A percentile compares a stretch with the other conserved stretches of the same genome.
These are phyloP conservation scores for Nasonia longicornis DNA, from an alignment of 1,140 invertebrate genomes.

Conservation along the genomic window DNA sequence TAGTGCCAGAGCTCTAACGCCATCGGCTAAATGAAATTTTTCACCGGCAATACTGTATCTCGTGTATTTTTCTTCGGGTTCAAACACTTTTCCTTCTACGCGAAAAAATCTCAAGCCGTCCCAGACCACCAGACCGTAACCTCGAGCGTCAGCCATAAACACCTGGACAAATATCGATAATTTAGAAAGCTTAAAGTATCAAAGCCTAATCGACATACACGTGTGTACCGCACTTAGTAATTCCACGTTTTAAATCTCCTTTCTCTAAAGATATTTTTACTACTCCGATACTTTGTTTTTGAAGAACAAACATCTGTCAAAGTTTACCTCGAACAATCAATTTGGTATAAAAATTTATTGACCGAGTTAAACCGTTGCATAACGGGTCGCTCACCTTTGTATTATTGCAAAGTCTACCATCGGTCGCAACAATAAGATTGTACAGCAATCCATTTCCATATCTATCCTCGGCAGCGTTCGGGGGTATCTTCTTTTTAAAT, in stretches of 20 bases:
- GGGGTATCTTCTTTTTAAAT: constrained; percentile 59
- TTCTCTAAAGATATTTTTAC: too few species aligned
- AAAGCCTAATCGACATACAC: too few species aligned
- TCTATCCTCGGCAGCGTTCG: constrained; percentile 48
- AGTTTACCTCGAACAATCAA: too few species aligned
- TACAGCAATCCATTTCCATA: constrained; percentile 26
- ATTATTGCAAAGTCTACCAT: constrained; percentile 10
- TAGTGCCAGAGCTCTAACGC: neutral
- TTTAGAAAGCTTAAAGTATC: neutral
- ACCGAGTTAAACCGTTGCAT: too few species aligned
- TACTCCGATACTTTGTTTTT: too few species aligned
- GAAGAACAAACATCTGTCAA: constrained; percentile 41
- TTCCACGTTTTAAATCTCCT: too few species aligned
- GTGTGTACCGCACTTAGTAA: too few species aligned
- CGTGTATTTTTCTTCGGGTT: neutral
- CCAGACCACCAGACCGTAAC: neutral
- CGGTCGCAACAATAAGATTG: constrained; percentile 33
- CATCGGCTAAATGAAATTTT: neutral
- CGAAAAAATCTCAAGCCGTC: neutral
- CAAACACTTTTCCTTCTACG: constrained; percentile 39
- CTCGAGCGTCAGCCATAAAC: neutral
- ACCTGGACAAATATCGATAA: neutral
- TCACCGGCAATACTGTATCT: constrained; percentile 1
- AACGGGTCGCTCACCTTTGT: constrained; percentile 8
- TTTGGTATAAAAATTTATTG: too few species aligned